A percentile compares a stretch with the other conserved stretches of the same genome.
Conservation (phyloP, 2,113 vertebrate genomes). For the Leucoraja erinaceus region DNA sequence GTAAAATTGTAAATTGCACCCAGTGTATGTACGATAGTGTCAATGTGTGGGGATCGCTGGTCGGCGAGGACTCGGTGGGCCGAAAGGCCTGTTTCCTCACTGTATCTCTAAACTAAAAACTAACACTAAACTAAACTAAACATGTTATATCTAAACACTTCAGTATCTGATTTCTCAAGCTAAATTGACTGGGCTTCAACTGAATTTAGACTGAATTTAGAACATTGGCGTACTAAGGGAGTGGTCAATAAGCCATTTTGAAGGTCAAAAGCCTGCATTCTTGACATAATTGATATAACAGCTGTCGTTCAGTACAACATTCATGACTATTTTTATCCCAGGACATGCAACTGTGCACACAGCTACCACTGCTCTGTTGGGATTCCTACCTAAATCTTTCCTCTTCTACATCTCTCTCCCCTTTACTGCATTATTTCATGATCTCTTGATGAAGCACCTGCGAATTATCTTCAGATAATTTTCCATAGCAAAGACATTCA, state of each 20-base stretch:
- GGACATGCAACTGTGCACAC: background rate
- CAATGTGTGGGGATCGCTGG: too few species aligned
- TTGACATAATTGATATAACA: background rate
- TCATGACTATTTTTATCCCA: background rate
- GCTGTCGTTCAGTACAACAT: background rate
- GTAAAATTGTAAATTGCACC: too few species aligned
- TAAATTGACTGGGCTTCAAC: background rate
- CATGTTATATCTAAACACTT: background rate
- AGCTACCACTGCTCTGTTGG: background rate
- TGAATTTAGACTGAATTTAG: background rate
- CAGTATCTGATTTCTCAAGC: background rate
- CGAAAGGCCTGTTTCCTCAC: too few species aligned
- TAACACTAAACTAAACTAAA: too few species aligned
- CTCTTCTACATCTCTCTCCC: background rate
- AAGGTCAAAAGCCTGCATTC: background rate
- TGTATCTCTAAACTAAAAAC: too few species aligned
- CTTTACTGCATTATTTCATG: background rate
- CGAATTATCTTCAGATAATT: background rate
- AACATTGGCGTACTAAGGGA: background rate
- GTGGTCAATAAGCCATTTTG: background rate
- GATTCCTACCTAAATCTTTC: background rate
- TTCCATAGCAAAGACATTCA: background rate
- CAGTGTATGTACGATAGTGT: too few species aligned
- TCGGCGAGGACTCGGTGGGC: too few species aligned
- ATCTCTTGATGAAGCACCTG: background rate